phyloP scores from a whole-genome alignment of 2,888 invertebrate species.

The Heliconius ethilla region DNA sequence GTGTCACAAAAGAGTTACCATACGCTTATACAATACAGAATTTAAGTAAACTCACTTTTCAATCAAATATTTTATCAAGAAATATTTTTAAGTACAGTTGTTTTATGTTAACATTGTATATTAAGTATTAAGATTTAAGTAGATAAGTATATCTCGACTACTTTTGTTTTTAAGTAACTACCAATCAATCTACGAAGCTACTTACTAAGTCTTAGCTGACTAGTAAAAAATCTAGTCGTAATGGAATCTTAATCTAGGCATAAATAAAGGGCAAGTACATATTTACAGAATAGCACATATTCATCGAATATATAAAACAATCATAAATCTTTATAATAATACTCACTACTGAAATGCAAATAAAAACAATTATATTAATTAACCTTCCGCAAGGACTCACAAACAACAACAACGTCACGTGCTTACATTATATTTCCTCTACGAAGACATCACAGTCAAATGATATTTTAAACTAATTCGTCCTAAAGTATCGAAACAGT shows the following conservation, averaged over 20 bases:
- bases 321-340: constrained; percentile 58
- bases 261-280: constrained; percentile 73
- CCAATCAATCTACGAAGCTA: constrained; percentile 38
- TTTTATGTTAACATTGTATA: constrained; percentile 26
- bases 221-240: constrained; percentile 77
- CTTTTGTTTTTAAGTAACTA: constrained; percentile 22
- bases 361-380: constrained; percentile 59
- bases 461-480: constrained; percentile 57
- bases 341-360: constrained; percentile 69
- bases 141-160: constrained; percentile 14
- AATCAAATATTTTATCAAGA: constrained; percentile 4
- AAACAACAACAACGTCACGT: constrained; percentile 71
- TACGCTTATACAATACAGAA: background rate
- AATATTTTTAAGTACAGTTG: constrained; percentile 40
- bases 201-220: constrained; percentile 60
- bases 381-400: constrained; percentile 55
- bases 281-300: constrained; percentile 72
- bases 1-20: background rate
- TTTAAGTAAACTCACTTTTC: background rate
- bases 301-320: constrained; percentile 67
- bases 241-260: constrained; percentile 62
- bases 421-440: constrained; percentile 69
- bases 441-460: constrained; percentile 81
- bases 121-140: constrained; percentile 31
- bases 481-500: constrained; percentile 18